Evolutionary conservation across 1,140 invertebrate species (phyloP).

Genomic region (Lordiphosa stackelbergi): DNA sequence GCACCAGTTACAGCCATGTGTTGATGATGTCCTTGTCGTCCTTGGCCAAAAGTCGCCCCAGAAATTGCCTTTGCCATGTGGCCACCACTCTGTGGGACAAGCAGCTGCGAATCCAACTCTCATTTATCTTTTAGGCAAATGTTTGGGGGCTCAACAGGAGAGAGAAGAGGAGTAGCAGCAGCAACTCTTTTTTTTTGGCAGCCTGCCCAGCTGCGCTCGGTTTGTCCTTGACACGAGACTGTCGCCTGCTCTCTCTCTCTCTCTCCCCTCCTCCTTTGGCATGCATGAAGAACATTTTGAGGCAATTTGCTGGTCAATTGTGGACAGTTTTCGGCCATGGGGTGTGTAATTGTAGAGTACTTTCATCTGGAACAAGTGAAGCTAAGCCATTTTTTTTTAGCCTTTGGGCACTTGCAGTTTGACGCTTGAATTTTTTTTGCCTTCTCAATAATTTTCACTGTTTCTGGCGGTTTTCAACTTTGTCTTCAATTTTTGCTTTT

Average conservation of each 20-base stretch:
- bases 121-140: conserved; percentile 54
- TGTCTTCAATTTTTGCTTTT: conserved; percentile 49
- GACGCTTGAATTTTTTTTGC: conserved; percentile 8
- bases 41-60: conserved; percentile 44
- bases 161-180: conserved; percentile 5
- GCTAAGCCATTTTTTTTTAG: conserved; percentile 1
- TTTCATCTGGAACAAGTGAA: conserved; percentile 7
- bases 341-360: conserved; percentile 23
- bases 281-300: conserved; percentile 8
- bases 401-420: neutral
- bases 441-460: conserved; percentile 24
- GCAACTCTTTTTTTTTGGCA: conserved; percentile 30
- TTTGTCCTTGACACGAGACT: conserved; percentile 56
- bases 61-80: conserved; percentile 14
- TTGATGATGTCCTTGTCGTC: conserved; percentile 56
- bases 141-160: conserved; percentile 32
- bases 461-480: conserved; percentile 35
- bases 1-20: conserved; percentile 35
- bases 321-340: conserved; percentile 33
- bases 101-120: conserved; percentile 26
- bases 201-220: conserved; percentile 34
- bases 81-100: too few species aligned
- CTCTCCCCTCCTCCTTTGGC: neutral
- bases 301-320: conserved; percentile 60
- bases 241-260: conserved; percentile 7